Base-by-base conservation (phyloP, 2,888 invertebrate species). In the Folsomia candida region DNA sequence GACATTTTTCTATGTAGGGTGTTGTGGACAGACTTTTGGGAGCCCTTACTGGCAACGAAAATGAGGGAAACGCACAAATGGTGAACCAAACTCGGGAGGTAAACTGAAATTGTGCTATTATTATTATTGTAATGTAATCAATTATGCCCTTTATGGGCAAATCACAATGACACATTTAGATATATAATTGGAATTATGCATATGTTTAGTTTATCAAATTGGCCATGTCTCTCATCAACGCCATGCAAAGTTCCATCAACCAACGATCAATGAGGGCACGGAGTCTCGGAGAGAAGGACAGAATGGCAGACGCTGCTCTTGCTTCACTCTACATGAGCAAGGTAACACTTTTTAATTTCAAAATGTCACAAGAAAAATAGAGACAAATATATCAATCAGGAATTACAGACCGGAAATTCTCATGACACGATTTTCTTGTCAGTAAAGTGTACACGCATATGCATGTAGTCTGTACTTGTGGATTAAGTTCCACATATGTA, bases 61-160 rank as follows among this genome's bases (percentile, higher is more conserved):
- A 94, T 87, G 93, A 93, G 83, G 90, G 91, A 85, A 93, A 93
- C 87, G 91, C 93, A 87, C 90, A 90, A 86, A 92, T 94, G 91
- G 94, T 93, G 86, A 93, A 92, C 87, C 93, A 94, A 86, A 93
- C 94, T 85, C 91, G 93, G 86, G 93, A 94, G 93, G 94, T 94
- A 90, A 73, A 27, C 51, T 9, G 18, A 47, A 11, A 18, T 18
- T 11, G 47, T 11, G 18, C 18, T n/a, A n/a, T n/a, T n/a, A n/a
- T n/a, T n/a, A n/a, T n/a, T n/a, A n/a, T n/a, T 58, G 9, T 58
- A 11, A 14, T 14, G 20, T 58, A 20, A 58, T 20, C 22, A 58
- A 9, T 14, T 58, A n/a, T n/a, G n/a, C n/a, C 11, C 26, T 24
- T 25, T 61, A 26, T 61, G 61, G 25, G 25, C 22, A 51, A 51